phyloP scores from a whole-genome alignment of 2,797 vertebrate species.

The Octomys mimax region DNA sequence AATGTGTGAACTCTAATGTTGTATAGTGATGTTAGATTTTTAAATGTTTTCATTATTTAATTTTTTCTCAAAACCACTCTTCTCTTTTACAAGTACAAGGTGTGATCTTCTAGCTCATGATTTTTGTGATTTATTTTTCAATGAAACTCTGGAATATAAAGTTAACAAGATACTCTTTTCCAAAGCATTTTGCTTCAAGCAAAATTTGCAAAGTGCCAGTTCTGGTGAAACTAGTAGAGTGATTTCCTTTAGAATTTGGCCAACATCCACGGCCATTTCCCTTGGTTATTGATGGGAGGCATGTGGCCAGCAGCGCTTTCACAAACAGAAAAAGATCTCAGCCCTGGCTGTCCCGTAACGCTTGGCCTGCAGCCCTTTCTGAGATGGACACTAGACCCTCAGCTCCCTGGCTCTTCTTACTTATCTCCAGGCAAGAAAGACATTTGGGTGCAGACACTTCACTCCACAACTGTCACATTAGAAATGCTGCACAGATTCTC shows the following conservation, averaged over 20 bases:
- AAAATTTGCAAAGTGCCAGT: constrained; percentile 51
- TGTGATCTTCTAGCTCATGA: neutral
- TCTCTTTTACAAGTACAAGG: neutral
- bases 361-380: neutral
- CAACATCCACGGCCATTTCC: neutral
- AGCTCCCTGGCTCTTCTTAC: neutral
- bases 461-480: neutral
- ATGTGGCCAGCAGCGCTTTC: neutral
- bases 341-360: neutral
- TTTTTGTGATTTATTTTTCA: constrained; percentile 1
- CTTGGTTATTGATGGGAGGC: neutral
- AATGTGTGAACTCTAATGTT: neutral
- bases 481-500: neutral
- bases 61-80: neutral
- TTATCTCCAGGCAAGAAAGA: neutral
- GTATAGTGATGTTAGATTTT: neutral
- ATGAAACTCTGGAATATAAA: constrained; percentile 1
- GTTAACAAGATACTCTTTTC: constrained; percentile 44
- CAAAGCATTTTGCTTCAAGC: constrained; percentile 50
- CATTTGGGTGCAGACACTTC: neutral
- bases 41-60: neutral
- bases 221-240: neutral
- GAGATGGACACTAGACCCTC: neutral
- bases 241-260: constrained; percentile 53
- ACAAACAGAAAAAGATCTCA: constrained; percentile 6